phyloP scores from a whole-genome alignment of 2,888 invertebrate genomes.

The Cosmopolites sordidus region DNA sequence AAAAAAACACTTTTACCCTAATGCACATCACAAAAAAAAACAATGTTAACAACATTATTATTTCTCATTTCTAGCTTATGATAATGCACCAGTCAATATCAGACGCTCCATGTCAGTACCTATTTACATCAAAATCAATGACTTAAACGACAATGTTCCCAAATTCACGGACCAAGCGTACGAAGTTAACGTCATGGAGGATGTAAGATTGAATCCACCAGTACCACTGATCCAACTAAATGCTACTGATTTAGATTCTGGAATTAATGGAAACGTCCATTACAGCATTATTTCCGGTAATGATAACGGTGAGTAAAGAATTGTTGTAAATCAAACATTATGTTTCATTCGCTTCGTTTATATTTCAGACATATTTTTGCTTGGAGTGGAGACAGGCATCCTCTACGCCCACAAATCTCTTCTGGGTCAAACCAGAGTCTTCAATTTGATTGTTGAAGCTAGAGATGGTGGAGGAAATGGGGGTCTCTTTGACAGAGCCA shows the following conservation, averaged over 20 bases:
- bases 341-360: too few species aligned
- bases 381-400: constrained; percentile 75
- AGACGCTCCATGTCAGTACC: constrained; percentile 71
- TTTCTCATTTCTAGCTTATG: constrained; percentile 59
- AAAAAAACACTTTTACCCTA: too few species aligned
- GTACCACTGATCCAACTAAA: constrained; percentile 76
- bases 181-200: constrained; percentile 78
- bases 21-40: too few species aligned
- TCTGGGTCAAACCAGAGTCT: constrained; percentile 56
- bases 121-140: constrained; percentile 71
- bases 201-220: constrained; percentile 73
- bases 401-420: constrained; percentile 74
- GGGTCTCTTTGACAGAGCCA: constrained; percentile 61
- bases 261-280: constrained; percentile 68
- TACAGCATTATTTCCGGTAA: constrained; percentile 70
- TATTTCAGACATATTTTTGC: constrained; percentile 54
- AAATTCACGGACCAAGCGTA: constrained; percentile 74
- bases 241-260: constrained; percentile 78
- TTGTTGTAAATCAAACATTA: background rate
- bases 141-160: constrained; percentile 88
- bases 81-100: constrained; percentile 68
- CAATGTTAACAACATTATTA: too few species aligned
- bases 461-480: constrained; percentile 66
- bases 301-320: constrained; percentile 52
- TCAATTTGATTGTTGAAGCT: constrained; percentile 58